phyloP scores from a whole-genome alignment of 2,113 vertebrate genomes.

The Hemicordylus capensis region DNA sequence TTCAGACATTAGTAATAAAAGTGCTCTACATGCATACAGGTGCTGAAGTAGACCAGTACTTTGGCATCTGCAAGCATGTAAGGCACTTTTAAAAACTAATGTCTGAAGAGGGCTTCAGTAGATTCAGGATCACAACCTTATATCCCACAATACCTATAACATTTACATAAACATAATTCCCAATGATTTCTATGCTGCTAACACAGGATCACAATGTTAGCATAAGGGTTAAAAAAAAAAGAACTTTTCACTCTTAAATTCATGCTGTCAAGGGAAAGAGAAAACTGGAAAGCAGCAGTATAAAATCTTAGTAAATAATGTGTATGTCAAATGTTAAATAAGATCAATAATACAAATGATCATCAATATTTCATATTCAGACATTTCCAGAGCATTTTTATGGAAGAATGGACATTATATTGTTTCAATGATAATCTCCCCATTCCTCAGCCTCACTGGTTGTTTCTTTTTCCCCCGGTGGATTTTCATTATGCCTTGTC shows the following conservation, averaged over 20 bases:
- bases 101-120: no score
- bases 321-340: constrained; percentile 42
- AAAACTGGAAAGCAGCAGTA: constrained; percentile 45
- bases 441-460: not conserved
- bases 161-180: not conserved
- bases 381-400: constrained; percentile 6
- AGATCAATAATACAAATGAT: constrained; percentile 27
- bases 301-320: constrained; percentile 41
- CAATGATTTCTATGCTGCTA: no score
- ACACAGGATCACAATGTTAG: not conserved
- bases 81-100: no score
- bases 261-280: constrained; percentile 24
- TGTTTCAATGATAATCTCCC: constrained; percentile 45
- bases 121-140: not conserved
- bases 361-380: constrained; percentile 29
- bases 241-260: no score
- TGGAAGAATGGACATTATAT: constrained; percentile 34
- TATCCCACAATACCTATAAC: not conserved
- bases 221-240: constrained; percentile 31
- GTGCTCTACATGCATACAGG: no score
- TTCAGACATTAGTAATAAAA: no score
- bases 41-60: no score
- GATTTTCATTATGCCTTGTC: constrained; percentile 63
- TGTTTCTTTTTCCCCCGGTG: constrained; percentile 71
- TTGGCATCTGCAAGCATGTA: no score